These are phyloP conservation scores for Pseudobourletiella spinata DNA, from an alignment of 1,140 invertebrate genomes.

Conservation along the genomic window DNA sequence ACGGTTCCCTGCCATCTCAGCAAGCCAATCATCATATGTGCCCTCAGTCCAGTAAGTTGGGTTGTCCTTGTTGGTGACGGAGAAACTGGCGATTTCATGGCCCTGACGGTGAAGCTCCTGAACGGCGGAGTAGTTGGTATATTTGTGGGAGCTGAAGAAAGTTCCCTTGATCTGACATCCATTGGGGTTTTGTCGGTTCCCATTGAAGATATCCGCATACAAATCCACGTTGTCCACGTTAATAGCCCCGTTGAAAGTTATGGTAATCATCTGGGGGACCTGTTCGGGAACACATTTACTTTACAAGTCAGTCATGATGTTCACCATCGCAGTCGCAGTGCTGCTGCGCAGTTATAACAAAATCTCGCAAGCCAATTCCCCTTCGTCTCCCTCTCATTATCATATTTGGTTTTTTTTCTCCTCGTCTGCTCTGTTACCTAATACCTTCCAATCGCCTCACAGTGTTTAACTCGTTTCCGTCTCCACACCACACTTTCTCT, in stretches of 20 bases:
- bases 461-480: no score
- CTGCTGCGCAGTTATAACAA: no score
- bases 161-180: constrained; percentile 87
- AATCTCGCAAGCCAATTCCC: no score
- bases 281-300: constrained; percentile 30
- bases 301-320: neutral
- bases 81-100: constrained; percentile 89
- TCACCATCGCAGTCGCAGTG: no score
- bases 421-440: no score
- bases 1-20: constrained; percentile 89
- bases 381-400: no score
- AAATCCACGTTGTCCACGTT: constrained; percentile 88
- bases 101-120: constrained; percentile 84
- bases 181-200: constrained; percentile 76
- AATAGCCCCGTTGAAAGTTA: constrained; percentile 90
- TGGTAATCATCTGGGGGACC: constrained; percentile 88
- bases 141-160: constrained; percentile 94
- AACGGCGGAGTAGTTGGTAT: constrained; percentile 88
- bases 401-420: no score
- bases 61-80: constrained; percentile 83
- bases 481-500: no score
- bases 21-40: constrained; percentile 82
- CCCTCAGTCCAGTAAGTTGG: constrained; percentile 81
- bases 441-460: no score
- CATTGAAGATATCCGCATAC: constrained; percentile 83